Conservation (phyloP, 1,140 invertebrate species). For the Lepidotrigona ventralis region DNA sequence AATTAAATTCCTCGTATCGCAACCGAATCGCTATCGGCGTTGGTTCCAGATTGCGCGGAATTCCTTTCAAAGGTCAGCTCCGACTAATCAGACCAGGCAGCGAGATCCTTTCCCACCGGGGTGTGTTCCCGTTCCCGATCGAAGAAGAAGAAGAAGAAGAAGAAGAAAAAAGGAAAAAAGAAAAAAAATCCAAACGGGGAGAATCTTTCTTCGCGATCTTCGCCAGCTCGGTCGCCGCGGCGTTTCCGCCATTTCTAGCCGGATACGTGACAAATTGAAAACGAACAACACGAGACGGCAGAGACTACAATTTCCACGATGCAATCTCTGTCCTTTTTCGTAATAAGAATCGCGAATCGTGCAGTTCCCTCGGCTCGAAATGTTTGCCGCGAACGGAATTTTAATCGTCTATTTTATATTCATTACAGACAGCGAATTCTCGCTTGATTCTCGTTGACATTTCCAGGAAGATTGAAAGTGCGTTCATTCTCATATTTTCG, state of each 20-base stretch:
- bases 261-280: conserved; percentile 25
- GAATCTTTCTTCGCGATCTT: neutral
- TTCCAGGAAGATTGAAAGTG: neutral
- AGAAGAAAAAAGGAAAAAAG: no score
- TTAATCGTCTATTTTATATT: neutral
- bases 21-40: conserved; percentile 1
- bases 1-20: conserved; percentile 37
- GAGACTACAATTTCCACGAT: neutral
- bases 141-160: no score
- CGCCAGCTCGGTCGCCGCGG: neutral
- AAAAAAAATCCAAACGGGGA: neutral
- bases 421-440: neutral
- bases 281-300: neutral
- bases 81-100: conserved; percentile 3
- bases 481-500: neutral
- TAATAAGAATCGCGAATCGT: conserved; percentile 5
- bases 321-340: neutral
- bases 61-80: conserved; percentile 27
- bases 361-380: neutral
- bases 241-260: neutral
- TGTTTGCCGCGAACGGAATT: neutral
- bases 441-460: neutral
- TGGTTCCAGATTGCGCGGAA: conserved; percentile 31
- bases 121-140: neutral
- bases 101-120: conserved; percentile 11